phyloP scores from a whole-genome alignment of 1,140 invertebrate species.

The Drosophila ambigua region DNA sequence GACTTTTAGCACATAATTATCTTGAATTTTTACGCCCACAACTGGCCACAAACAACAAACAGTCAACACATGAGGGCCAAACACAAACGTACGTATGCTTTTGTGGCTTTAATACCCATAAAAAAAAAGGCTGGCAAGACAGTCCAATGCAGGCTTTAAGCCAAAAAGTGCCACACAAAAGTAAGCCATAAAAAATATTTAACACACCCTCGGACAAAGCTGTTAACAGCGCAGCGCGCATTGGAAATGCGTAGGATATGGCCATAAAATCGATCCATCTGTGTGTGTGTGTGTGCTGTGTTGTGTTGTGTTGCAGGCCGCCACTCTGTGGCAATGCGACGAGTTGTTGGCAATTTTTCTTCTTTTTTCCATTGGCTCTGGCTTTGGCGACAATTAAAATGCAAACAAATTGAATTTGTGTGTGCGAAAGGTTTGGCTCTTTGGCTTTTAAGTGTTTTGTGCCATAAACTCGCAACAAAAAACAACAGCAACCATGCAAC shows the following conservation, averaged over 20 bases:
- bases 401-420: slow-evolving; percentile 76
- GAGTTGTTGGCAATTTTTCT: slow-evolving; percentile 78
- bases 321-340: slow-evolving; percentile 74
- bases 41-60: slow-evolving; percentile 17
- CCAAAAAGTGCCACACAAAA: slow-evolving; percentile 66
- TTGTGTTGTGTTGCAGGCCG: no score
- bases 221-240: slow-evolving; percentile 61
- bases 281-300: slow-evolving; percentile 31
- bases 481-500: slow-evolving; percentile 22
- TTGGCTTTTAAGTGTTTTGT: slow-evolving; percentile 64
- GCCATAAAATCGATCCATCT: slow-evolving; percentile 57
- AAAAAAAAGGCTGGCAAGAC: slow-evolving; percentile 41
- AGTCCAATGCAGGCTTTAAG: slow-evolving; percentile 21
- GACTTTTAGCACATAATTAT: slow-evolving; percentile 75
- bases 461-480: slow-evolving; percentile 61
- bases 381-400: slow-evolving; percentile 75
- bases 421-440: slow-evolving; percentile 74
- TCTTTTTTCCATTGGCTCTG: slow-evolving; percentile 32
- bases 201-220: slow-evolving; percentile 80
- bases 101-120: slow-evolving; percentile 72
- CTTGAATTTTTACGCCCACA: slow-evolving; percentile 65
- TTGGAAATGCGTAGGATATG: slow-evolving; percentile 78
- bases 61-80: slow-evolving; percentile 46
- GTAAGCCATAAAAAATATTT: slow-evolving; percentile 82
- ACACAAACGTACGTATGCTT: slow-evolving; percentile 21